Percentiles rank a stretch among this genome's conserved stretches.
Conservation (phyloP, 2,113 vertebrate genomes). For the Oplegnathus fasciatus region DNA sequence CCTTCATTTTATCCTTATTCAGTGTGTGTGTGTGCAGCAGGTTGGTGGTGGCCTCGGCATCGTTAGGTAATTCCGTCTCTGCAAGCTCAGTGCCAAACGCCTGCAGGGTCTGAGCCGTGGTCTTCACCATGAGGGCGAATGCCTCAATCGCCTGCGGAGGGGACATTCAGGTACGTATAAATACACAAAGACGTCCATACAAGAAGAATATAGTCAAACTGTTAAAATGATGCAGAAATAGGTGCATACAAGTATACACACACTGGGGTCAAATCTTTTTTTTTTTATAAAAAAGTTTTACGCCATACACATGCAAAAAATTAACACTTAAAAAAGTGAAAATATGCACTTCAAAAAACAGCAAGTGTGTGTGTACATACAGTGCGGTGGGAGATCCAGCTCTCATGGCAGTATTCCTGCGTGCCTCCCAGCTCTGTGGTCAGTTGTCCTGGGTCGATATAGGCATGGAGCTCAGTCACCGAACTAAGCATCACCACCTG, state of each 20-base stretch:
- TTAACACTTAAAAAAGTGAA: too few species aligned
- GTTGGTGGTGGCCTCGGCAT: slow-evolving; percentile 87
- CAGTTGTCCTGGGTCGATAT: slow-evolving; percentile 95
- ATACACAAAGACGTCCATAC: background rate
- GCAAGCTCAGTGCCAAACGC: slow-evolving; percentile 96
- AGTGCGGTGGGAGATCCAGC: slow-evolving; percentile 94
- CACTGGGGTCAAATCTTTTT: too few species aligned
- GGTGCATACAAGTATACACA: background rate
- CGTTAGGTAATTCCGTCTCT: slow-evolving; percentile 95
- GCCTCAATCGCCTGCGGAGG: slow-evolving; percentile 91
- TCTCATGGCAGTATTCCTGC: slow-evolving; percentile 94
- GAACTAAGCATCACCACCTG: slow-evolving; percentile 99
- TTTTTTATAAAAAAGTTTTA: too few species aligned
- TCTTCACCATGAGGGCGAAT: slow-evolving; percentile 97
- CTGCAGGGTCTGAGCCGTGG: slow-evolving; percentile 96
- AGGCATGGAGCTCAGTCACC: slow-evolving; percentile 93
- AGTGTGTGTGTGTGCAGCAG: slow-evolving; percentile 89
- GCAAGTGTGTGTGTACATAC: slow-evolving; percentile 81
- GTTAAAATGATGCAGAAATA: background rate
- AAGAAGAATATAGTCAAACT: background rate
- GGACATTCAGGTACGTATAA: background rate
- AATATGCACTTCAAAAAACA: too few species aligned
- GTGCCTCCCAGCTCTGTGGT: slow-evolving; percentile 95
- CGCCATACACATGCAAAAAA: too few species aligned
- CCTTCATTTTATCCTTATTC: slow-evolving; percentile 94